Conservation (phyloP, 2,113 vertebrate genomes). For the Sylvietta virens region DNA sequence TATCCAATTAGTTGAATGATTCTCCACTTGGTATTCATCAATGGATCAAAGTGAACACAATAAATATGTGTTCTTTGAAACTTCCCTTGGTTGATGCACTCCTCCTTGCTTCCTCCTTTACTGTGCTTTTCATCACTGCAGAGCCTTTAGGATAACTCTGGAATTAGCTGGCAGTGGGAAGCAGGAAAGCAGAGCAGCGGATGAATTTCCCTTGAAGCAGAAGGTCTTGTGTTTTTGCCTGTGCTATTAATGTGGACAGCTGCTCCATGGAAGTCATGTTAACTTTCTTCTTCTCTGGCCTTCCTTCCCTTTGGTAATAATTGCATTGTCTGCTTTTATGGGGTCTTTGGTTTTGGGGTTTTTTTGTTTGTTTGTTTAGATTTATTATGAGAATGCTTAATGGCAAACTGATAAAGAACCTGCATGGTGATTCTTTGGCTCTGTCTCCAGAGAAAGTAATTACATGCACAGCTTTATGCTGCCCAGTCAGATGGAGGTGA, state of each 20-base stretch:
- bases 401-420: not conserved
- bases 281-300: not conserved
- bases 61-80: not conserved
- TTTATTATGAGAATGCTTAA: not conserved
- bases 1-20: not conserved
- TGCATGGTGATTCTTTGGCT: not conserved
- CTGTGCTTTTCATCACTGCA: not conserved
- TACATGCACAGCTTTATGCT: not conserved
- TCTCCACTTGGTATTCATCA: not conserved
- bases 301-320: not conserved
- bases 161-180: not conserved
- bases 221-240: not conserved
- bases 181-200: accelerated
- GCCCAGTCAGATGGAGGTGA: not conserved
- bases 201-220: not conserved
- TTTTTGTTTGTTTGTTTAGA: not conserved
- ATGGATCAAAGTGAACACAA: not conserved
- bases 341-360: not conserved
- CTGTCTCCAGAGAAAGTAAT: not conserved
- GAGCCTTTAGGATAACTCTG: not conserved
- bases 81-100: not conserved
- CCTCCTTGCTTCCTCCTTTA: not conserved
- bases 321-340: not conserved
- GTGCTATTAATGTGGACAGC: not conserved
- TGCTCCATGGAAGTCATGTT: not conserved